Evolutionary conservation across 1,140 invertebrate species (phyloP).

Genomic region (Phocides pigmalion): DNA sequence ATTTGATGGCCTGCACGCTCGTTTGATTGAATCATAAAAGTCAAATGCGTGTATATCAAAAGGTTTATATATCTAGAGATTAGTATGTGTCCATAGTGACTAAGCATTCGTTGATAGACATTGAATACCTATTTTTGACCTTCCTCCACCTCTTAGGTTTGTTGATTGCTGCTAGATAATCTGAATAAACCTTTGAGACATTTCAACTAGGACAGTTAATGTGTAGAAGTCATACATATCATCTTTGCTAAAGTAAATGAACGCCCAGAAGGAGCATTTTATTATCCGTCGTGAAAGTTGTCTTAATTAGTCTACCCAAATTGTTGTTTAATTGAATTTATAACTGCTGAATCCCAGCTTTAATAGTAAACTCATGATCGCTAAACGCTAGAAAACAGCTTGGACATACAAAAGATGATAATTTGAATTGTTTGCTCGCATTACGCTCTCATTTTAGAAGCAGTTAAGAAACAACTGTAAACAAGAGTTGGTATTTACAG

Average conservation of each 20-base stretch:
- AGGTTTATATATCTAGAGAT: too few species aligned
- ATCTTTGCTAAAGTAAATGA: not conserved
- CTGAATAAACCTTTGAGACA: too few species aligned
- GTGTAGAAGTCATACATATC: too few species aligned
- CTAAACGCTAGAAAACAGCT: not conserved
- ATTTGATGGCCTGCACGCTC: too few species aligned
- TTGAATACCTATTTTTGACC: too few species aligned
- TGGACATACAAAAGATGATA: not conserved
- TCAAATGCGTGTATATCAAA: too few species aligned
- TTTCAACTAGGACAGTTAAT: too few species aligned
- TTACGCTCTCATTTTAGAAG: constrained; percentile 17
- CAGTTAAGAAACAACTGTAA: constrained; percentile 30
- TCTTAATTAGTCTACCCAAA: not conserved
- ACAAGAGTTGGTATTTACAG: constrained; percentile 21
- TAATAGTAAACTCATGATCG: not conserved
- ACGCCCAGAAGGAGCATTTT: not conserved
- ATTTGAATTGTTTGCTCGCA: constrained; percentile 7
- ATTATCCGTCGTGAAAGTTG: not conserved
- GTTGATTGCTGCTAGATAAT: too few species aligned
- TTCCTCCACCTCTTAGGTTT: too few species aligned
- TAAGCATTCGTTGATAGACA: too few species aligned
- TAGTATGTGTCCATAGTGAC: too few species aligned
- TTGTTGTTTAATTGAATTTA: not conserved
- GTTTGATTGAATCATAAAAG: too few species aligned
- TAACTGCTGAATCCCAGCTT: not conserved